Evolutionary conservation across 2,797 vertebrate species (phyloP), one percentile per base, ranked within the genome.

Genomic region (Phoeniculus purpureus): DNA sequence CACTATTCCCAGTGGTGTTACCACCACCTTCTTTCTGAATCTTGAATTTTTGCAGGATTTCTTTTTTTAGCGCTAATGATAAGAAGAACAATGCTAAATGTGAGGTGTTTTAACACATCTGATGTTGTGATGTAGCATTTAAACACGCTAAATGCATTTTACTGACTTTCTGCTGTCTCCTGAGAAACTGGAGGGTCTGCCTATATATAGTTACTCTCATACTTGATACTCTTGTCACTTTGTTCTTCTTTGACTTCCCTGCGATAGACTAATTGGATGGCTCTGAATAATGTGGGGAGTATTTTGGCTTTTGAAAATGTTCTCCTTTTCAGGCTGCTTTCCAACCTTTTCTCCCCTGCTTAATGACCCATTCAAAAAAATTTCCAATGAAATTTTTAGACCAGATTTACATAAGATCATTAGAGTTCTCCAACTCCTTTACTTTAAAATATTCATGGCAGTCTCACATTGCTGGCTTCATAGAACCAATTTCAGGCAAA

Each of bases 371-470:
- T 95, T 90, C 79, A 87, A 79, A 95, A 93, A 92, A 74, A 23
- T 55, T 84, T 84, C 87, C 89, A 76, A 17, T 85, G 76, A 94
- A 89, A 94, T 92, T 90, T 86, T 95, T 83, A 75, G 76, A 27
- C 66, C 85, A 94, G 79, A 96, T 95, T 96, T 95, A 87, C 95
- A 90, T 93, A 94, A 94, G 84, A 94, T 95, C 88, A 90, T 96
- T 89, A 90, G 86, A 92, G 73, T 89, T 89, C 92, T 93, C 66
- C 59, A 90, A 9, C 81, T 95, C 81, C 86, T 96, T 94, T 90
- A 85, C 88, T 92, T 95, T 96, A 94, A 96, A 96, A 96, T 96
- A 96, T 96, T 96, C 95, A 95, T 87, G 90, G 73, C 93, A 92
- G 88, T 82, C 73, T 94, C 84, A 89, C 70, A 80, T 87, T 95